These are phyloP conservation scores for Halcyon badia DNA, from an alignment of 2,797 vertebrate genomes.

Conservation along the genomic window DNA sequence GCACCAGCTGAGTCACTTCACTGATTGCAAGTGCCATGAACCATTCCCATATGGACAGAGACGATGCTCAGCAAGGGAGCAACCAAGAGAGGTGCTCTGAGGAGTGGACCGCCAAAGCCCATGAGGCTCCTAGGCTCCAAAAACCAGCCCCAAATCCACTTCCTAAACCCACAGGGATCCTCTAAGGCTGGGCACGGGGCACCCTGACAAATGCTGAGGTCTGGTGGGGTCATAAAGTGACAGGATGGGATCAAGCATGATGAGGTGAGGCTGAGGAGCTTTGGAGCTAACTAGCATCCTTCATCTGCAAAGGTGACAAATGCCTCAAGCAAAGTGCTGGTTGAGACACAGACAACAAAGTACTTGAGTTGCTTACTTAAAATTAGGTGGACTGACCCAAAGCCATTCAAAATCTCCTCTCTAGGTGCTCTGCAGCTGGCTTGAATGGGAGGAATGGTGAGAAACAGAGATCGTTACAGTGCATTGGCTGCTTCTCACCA, in stretches of 20 bases:
- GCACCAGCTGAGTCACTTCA: not conserved
- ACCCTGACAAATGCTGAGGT: rapidly evolving
- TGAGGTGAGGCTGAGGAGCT: not conserved
- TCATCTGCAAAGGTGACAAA: not conserved
- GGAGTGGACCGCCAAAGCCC: not conserved
- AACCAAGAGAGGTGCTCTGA: not conserved
- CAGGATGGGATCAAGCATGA: not conserved
- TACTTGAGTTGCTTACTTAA: not conserved
- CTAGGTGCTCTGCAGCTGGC: not conserved
- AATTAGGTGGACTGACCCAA: not conserved
- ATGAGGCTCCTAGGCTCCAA: not conserved
- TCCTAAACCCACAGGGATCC: not conserved
- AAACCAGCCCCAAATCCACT: not conserved
- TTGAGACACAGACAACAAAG: not conserved
- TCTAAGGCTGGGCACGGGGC: not conserved
- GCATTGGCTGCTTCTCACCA: not conserved
- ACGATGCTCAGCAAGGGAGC: not conserved
- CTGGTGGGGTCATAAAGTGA: not conserved
- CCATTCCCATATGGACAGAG: not conserved
- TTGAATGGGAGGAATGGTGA: not conserved
- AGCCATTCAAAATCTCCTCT: not conserved
- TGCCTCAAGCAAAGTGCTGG: not conserved
- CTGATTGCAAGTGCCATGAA: not conserved
- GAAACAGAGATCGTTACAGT: not conserved
- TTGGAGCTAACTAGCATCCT: not conserved